Base-by-base conservation (phyloP, 2,888 invertebrate species). In the Pollenia angustigena region DNA sequence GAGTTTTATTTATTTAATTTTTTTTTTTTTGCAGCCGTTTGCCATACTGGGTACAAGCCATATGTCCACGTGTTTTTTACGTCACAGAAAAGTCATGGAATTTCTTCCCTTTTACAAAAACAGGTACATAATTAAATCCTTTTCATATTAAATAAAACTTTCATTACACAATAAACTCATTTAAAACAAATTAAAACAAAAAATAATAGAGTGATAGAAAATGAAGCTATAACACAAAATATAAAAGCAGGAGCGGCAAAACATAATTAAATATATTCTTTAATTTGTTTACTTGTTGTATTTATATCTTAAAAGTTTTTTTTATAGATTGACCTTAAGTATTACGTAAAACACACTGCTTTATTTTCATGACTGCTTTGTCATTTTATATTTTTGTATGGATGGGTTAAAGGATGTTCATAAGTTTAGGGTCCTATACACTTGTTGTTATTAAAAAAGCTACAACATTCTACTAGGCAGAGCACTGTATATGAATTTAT, bases 21-120 rank as follows among this genome's bases (percentile, higher is more conserved):
- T 78, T 74, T 16, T 66, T 54, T 80, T 75, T 69, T 78, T 80
- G 68, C 94, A 97, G 98, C 92, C 97, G 97, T 90, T 94, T 98
- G 86, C 98, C 98, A 6, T 96, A 96, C 92, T 98, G 98, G 98
- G 94, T 98, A 76, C 97, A 97, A 93, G 96, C 97, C 4, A 93
- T 98, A 89, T 96, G 97, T 91, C 98, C 98, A 88, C 96, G 96
- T 93, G 96, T 98, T 92, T 98, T 98, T 94, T 98, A 98, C 93
- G 95, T 98, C 18, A 98, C 97, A 82, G 98, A 98, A 93, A 98
- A 98, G 92, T 97, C 98, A 14, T 98, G 98, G 98, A 98, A 98
- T 93, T 98, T 97, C 93, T 98, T 97, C 94, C 98, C 98, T 12
- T 97, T 95, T 90, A 98, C 98, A 23, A 95, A 97, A 75, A 98